These are phyloP conservation scores for Ibidorhyncha struthersii DNA, from an alignment of 2,113 vertebrate genomes.

Conservation along the genomic window DNA sequence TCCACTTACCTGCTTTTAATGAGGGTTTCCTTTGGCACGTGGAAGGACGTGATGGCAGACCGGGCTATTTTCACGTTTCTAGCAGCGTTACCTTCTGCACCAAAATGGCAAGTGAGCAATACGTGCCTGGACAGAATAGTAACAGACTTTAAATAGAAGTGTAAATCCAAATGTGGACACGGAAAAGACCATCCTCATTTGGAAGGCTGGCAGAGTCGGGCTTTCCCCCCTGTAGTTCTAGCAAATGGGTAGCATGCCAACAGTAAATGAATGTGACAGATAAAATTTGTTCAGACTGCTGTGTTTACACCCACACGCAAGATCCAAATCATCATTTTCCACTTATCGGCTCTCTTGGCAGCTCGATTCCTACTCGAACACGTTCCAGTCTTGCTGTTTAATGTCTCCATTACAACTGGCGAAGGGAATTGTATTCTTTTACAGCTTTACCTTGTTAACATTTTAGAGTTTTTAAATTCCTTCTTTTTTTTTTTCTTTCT, in stretches of 20 bases:
- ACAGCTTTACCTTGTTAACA: constrained; percentile 53
- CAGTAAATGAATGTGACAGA: constrained; percentile 62
- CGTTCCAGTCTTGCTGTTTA: constrained; percentile 60
- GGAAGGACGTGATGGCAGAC: neutral
- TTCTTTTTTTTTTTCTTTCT: neutral
- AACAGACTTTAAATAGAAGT: neutral
- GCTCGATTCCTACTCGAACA: constrained; percentile 8
- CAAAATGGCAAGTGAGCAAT: neutral
- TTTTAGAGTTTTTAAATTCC: neutral
- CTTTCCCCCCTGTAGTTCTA: neutral
- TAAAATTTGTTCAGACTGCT: constrained; percentile 59
- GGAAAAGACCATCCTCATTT: constrained; percentile 26
- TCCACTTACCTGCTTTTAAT: neutral
- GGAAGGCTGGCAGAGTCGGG: constrained; percentile 42
- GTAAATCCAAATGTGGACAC: neutral
- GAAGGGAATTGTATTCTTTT: constrained; percentile 47
- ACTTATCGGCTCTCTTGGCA: constrained; percentile 61
- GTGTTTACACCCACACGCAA: constrained; percentile 64
- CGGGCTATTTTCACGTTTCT: neutral
- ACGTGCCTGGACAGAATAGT: neutral
- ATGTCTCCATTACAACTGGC: constrained; percentile 50
- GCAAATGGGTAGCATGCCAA: constrained; percentile 23
- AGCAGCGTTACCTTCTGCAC: neutral
- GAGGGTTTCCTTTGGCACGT: neutral
- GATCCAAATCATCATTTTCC: constrained; percentile 59